phyloP scores from a whole-genome alignment of 2,888 invertebrate genomes.

The Epistrophe eligans region DNA sequence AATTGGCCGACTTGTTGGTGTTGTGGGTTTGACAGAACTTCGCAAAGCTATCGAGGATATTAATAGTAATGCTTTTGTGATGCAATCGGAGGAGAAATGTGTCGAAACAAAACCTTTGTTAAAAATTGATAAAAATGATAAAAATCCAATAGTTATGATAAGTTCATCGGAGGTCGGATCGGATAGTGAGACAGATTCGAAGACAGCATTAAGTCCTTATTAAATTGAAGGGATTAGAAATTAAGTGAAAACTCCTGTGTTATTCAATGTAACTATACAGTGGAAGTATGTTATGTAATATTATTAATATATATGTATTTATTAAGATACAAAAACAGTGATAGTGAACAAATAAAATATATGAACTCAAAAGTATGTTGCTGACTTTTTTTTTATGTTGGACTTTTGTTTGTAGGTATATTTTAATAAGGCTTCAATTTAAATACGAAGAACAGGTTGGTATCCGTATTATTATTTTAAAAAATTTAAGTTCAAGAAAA shows the following conservation, averaged over 20 bases:
- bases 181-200: constrained; percentile 78
- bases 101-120: constrained; percentile 77
- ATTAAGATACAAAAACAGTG: background rate
- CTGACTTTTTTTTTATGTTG: background rate
- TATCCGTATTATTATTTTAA: too few relatives aligned
- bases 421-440: background rate
- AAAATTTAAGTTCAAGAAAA: too few relatives aligned
- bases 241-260: background rate
- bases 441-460: too few relatives aligned
- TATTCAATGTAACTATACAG: background rate
- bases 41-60: constrained; percentile 95
- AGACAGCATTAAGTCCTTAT: constrained; percentile 15
- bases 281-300: background rate
- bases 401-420: background rate
- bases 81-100: constrained; percentile 79
- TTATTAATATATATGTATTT: background rate
- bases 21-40: constrained; percentile 97
- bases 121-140: constrained; percentile 80
- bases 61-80: constrained; percentile 90
- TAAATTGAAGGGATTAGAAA: background rate
- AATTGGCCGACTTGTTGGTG: constrained; percentile 96
- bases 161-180: constrained; percentile 82
- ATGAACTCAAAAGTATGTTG: background rate
- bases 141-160: constrained; percentile 82
- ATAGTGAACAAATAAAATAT: background rate